Evolutionary conservation across 2,113 vertebrate genomes (phyloP).

Genomic region (Cheilinus undulatus): DNA sequence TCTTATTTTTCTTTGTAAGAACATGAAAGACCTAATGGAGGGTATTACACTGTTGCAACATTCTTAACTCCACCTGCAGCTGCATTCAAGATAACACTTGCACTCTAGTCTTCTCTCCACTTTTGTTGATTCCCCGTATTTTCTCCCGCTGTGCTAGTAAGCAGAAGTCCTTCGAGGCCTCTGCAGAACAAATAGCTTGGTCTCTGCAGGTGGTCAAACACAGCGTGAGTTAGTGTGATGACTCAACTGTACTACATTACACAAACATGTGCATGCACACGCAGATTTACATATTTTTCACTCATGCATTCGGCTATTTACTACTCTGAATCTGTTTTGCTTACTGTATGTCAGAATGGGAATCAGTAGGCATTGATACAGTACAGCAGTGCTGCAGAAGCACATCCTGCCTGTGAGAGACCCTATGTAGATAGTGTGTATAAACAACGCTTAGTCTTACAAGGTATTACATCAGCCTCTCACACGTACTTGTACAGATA

Average conservation of each 20-base stretch:
- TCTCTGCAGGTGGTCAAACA: conserved; percentile 34
- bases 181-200: background rate
- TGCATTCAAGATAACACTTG: background rate
- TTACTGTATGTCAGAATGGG: background rate
- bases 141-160: conserved; percentile 15
- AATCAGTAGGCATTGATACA: background rate
- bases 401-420: conserved; percentile 3
- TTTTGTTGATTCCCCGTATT: background rate
- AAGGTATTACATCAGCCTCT: conserved; percentile 71
- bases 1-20: background rate
- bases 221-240: conserved; percentile 24
- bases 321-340: background rate
- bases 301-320: conserved; percentile 4
- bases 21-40: background rate
- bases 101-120: background rate
- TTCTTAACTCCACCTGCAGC: background rate
- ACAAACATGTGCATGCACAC: background rate
- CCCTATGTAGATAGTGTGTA: conserved; percentile 39
- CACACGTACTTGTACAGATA: conserved; percentile 30
- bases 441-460: conserved; percentile 67
- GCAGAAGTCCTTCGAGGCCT: conserved; percentile 2
- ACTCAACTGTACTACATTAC: background rate
- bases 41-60: background rate
- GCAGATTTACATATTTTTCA: background rate
- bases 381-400: background rate